These are phyloP conservation scores for Pseudorectes ferrugineus DNA, from an alignment of 2,113 vertebrate species.

Conservation along the genomic window DNA sequence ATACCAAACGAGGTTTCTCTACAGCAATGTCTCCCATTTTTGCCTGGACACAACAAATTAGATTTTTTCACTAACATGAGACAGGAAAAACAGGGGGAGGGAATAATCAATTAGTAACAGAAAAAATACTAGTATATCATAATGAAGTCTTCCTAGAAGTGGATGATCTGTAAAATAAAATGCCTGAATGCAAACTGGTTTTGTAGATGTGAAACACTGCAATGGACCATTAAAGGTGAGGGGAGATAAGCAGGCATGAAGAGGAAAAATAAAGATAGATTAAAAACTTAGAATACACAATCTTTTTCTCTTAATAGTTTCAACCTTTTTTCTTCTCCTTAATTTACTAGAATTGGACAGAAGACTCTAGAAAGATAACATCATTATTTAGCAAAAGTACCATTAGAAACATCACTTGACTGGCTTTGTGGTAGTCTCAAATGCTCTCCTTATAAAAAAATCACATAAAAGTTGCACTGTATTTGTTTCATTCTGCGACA, in stretches of 20 bases:
- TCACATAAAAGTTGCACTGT: background rate
- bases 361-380: background rate
- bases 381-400: background rate
- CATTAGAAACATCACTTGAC: conserved; percentile 3
- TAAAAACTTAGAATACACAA: background rate
- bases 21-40: conserved; percentile 26
- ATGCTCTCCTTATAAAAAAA: background rate
- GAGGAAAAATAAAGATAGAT: background rate
- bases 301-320: background rate
- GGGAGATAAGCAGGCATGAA: background rate
- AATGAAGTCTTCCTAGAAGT: background rate
- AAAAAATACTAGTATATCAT: background rate
- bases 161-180: background rate
- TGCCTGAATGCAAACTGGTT: background rate
- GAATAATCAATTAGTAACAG: background rate
- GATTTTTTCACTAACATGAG: background rate
- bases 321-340: background rate
- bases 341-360: background rate
- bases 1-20: background rate
- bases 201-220: background rate
- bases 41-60: background rate
- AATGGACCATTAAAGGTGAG: background rate
- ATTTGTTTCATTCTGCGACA: conserved; percentile 1
- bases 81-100: background rate
- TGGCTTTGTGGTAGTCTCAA: background rate